Percentiles rank a stretch among this genome's conserved stretches.
phyloP scores from a whole-genome alignment of 2,888 invertebrate genomes.

The Thymelicus sylvestris region DNA sequence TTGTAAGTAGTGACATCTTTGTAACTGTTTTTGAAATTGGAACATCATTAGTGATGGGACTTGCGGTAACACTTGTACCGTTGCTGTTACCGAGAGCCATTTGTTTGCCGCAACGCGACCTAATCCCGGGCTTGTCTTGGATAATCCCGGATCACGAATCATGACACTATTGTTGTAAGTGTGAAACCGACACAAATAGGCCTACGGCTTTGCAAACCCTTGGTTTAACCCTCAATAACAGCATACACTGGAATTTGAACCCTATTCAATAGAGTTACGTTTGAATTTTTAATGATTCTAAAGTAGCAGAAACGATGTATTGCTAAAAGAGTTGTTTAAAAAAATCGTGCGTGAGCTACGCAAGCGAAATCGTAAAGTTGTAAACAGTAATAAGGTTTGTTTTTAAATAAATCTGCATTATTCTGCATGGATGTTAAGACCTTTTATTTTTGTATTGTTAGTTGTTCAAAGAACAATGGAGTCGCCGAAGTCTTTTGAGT shows the following conservation, averaged over 20 bases:
- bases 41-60: constrained; percentile 68
- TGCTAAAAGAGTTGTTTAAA: constrained; percentile 19
- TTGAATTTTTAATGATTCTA: background rate
- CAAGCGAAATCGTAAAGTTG: background rate
- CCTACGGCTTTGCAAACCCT: constrained; percentile 67
- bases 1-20: background rate
- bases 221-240: constrained; percentile 39
- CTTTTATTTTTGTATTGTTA: constrained; percentile 34
- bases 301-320: background rate
- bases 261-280: background rate
- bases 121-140: constrained; percentile 77
- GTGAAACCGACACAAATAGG: constrained; percentile 85
- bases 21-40: constrained; percentile 59
- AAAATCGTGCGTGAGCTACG: background rate
- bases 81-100: constrained; percentile 68
- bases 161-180: constrained; percentile 85
- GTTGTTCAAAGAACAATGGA: constrained; percentile 50
- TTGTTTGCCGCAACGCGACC: constrained; percentile 82
- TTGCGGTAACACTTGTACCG: constrained; percentile 41
- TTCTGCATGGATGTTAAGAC: constrained; percentile 36
- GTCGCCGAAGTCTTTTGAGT: constrained; percentile 56
- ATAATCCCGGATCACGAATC: constrained; percentile 84
- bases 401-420: constrained; percentile 38
- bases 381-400: constrained; percentile 38
- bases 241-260: constrained; percentile 43